Conservation (phyloP, 2,888 invertebrate species). For the Sphaerophoria taeniata region DNA sequence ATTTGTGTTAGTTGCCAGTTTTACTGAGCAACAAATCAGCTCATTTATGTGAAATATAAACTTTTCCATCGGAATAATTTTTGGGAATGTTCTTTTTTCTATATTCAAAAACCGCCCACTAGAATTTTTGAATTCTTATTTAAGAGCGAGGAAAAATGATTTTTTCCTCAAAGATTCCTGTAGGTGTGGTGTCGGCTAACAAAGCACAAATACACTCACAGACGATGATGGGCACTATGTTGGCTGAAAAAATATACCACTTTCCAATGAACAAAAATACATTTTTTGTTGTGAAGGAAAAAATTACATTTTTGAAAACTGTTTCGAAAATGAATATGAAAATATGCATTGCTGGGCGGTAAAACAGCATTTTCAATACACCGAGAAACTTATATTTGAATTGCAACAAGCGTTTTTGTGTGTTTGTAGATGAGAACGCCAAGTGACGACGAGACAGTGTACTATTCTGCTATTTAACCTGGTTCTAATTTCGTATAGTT, state of each 20-base stretch:
- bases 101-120: constrained; percentile 60
- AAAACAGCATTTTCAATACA: constrained; percentile 18
- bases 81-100: constrained; percentile 37
- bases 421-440: background rate
- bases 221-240: constrained; percentile 15
- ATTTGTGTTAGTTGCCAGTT: constrained; percentile 33
- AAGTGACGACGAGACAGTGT: constrained; percentile 66
- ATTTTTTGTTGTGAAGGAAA: constrained; percentile 39
- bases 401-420: constrained; percentile 41
- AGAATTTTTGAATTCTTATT: constrained; percentile 29
- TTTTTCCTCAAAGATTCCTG: constrained; percentile 55
- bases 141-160: constrained; percentile 50
- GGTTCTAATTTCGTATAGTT: constrained; percentile 73
- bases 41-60: constrained; percentile 76
- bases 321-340: constrained; percentile 14
- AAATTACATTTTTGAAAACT: constrained; percentile 47
- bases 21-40: constrained; percentile 73
- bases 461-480: constrained; percentile 72
- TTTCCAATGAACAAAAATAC: constrained; percentile 52
- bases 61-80: constrained; percentile 67
- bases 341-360: constrained; percentile 51
- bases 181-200: constrained; percentile 73
- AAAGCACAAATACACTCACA: constrained; percentile 50
- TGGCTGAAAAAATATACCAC: constrained; percentile 20
- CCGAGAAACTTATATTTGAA: constrained; percentile 5